Evolutionary conservation across 2,113 vertebrate species (phyloP).

Genomic region (Neodon shergylaensis): DNA sequence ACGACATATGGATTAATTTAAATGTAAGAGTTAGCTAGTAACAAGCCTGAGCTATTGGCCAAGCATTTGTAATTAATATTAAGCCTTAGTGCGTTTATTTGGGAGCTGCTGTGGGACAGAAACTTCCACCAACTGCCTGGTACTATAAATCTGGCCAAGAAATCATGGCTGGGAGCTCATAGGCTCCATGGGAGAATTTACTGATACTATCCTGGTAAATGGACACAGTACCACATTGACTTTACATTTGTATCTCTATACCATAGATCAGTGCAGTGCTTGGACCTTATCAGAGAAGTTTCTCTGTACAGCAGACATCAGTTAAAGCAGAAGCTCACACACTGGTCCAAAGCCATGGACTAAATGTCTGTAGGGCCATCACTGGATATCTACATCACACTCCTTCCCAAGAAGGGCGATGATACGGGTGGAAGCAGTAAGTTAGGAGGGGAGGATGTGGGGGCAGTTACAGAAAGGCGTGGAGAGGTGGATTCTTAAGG

Average conservation of each 20-base stretch:
- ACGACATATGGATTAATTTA: background rate
- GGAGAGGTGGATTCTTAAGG: background rate
- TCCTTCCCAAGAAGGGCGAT: background rate
- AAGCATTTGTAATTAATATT: background rate
- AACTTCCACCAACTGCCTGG: background rate
- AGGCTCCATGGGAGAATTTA: background rate
- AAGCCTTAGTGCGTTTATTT: background rate
- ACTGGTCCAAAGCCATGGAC: background rate
- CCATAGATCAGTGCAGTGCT: background rate
- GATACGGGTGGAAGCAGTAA: background rate
- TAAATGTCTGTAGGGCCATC: background rate
- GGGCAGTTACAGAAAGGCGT: background rate
- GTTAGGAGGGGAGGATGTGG: background rate
- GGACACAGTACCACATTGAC: background rate
- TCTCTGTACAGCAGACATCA: background rate
- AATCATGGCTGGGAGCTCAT: background rate
- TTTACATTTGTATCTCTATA: background rate
- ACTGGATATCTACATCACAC: background rate
- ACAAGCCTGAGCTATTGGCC: background rate
- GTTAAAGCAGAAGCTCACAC: background rate
- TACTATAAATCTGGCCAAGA: background rate
- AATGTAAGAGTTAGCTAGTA: background rate
- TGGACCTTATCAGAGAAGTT: background rate
- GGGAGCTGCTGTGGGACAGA: background rate
- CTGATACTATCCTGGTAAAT: background rate